Evolutionary conservation across 1,140 invertebrate species (phyloP).

Genomic region (Leptinotarsa defecta): DNA sequence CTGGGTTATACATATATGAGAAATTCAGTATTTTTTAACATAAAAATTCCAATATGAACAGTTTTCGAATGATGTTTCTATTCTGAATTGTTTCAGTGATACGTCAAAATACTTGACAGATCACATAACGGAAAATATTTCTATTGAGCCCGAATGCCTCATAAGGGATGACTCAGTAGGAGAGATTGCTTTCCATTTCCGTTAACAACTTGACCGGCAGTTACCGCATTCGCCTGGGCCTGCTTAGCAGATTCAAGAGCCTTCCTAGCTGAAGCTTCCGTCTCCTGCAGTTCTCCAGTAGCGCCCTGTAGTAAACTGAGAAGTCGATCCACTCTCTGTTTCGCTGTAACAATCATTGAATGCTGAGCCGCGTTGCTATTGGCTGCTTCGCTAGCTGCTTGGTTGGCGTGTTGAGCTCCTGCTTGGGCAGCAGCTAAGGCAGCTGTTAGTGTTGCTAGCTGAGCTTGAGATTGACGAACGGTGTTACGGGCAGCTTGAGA

Average conservation of each 20-base stretch:
- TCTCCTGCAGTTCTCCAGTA: slow-evolving; percentile 38
- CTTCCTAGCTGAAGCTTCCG: slow-evolving; percentile 39
- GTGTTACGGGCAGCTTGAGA: slow-evolving; percentile 37
- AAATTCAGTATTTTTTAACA: too few relatives aligned
- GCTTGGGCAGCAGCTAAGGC: slow-evolving; percentile 31
- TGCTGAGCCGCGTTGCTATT: slow-evolving; percentile 40
- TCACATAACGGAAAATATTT: too few relatives aligned
- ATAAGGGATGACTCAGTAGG: neutral
- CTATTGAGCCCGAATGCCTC: neutral
- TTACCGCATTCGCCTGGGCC: slow-evolving; percentile 45
- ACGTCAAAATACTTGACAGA: too few relatives aligned
- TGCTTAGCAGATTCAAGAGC: slow-evolving; percentile 41
- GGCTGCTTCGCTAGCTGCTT: slow-evolving; percentile 33
- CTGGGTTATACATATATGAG: too few relatives aligned
- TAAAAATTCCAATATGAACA: too few relatives aligned
- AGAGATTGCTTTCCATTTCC: neutral
- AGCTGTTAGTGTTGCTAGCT: slow-evolving; percentile 35
- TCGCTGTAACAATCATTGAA: slow-evolving; percentile 41
- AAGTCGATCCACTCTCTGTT: slow-evolving; percentile 34
- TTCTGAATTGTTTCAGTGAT: too few relatives aligned
- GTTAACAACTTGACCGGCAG: slow-evolving; percentile 39
- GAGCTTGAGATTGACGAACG: slow-evolving; percentile 38
- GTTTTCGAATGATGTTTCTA: too few relatives aligned
- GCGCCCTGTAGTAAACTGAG: slow-evolving; percentile 36
- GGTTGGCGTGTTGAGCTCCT: neutral